Evolutionary conservation across 2,888 invertebrate genomes (phyloP), one percentile per base, ranked within the genome.

Genomic region (Plemyria rubiginata): DNA sequence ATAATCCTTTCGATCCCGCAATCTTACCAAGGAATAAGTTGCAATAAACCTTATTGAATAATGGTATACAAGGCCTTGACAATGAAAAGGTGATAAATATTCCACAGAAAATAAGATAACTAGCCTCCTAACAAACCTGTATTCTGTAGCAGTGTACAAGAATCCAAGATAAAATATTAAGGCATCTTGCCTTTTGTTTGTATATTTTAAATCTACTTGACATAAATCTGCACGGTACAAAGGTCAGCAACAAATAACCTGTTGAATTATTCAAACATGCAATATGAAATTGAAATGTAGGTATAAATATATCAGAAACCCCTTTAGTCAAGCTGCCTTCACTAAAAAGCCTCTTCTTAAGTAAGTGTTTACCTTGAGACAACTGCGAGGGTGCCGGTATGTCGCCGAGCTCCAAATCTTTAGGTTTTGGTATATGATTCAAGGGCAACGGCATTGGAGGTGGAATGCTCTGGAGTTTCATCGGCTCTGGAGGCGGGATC

Each of bases 381-480:
- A 81, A 57, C 77, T 78, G 61, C n/a, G 80, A 80, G 1, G 93
- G 91, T 16, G 91, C 86, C 2, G 94, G 94, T 67, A 94, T 93
- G 70, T 93, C 93, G 70, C 93, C 86, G 54, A 93, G 85, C 74
- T 95, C 95, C 74, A 70, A 62, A 48, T 78, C 76, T 6, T 70
- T 71, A 11, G 79, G 70, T 52, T 80, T 81, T 11, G 80, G 82
- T 5, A 58, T 61, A 43, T 58, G 60, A 28, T 61, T 60, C 22
- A 94, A 76, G 67, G 94, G 93, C 53, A 94, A 88, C 4, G 94
- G 94, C 74, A 93, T 92, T 0, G 95, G 94, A 2, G 94, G 93
- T 22, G 95, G 94, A 74, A 95, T 94, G 65, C 94, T 94, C 75
- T 94, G 94, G 13, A 94, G 88, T 74, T 94, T 95, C 79, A 95